Evolutionary conservation across 1,140 invertebrate species (phyloP).

Genomic region (Cherax destructor): DNA sequence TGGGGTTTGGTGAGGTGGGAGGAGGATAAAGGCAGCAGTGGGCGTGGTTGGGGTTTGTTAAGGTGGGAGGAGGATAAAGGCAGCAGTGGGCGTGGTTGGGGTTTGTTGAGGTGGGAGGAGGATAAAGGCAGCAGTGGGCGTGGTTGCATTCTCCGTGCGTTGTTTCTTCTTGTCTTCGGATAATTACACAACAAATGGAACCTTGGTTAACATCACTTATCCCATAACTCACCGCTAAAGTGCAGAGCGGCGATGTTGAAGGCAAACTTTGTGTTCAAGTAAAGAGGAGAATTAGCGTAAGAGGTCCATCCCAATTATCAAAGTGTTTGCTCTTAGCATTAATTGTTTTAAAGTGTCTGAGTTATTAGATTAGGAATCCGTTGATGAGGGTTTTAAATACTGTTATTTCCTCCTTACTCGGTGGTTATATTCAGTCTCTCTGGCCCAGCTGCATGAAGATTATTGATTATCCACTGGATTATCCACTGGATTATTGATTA

Average conservation of each 20-base stretch:
- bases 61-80: not conserved
- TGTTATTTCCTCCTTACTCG: not conserved
- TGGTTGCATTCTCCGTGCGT: constrained; percentile 24
- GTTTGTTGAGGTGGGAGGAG: not conserved
- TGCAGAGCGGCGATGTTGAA: constrained; percentile 26
- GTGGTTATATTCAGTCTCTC: not conserved
- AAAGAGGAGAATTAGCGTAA: not conserved
- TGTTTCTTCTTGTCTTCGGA: constrained; percentile 30
- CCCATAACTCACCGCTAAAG: constrained; percentile 40
- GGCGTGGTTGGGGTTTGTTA: not conserved
- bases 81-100: not conserved
- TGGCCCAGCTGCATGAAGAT: not conserved
- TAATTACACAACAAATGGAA: constrained; percentile 56
- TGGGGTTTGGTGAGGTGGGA: not conserved
- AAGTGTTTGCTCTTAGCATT: not conserved
- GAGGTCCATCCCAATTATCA: not conserved
- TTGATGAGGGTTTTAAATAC: not conserved
- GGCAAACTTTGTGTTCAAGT: not conserved
- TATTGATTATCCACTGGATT: not conserved
- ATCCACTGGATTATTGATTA: not conserved
- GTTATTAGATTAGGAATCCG: not conserved
- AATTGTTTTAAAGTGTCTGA: not conserved
- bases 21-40: not conserved
- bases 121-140: not conserved
- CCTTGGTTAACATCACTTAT: constrained; percentile 31